phyloP scores from a whole-genome alignment of 2,888 invertebrate genomes.

The Panopea generosa region DNA sequence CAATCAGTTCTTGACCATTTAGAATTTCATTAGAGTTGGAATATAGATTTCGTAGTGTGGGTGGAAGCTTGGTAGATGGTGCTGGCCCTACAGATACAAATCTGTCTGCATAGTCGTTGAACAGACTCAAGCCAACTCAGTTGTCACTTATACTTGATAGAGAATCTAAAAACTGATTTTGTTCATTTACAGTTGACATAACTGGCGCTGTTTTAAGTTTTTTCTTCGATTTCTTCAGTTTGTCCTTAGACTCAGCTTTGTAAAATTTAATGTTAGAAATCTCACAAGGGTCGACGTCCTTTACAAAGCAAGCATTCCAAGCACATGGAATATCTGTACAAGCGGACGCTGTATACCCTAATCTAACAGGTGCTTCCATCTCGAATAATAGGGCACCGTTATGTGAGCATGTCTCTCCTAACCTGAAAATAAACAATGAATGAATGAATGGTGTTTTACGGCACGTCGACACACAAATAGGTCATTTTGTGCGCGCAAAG shows the following conservation, averaged over 20 bases:
- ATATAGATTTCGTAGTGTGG: conserved; percentile 1
- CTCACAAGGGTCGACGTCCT: conserved; percentile 12
- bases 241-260: conserved; percentile 6
- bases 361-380: conserved; percentile 33
- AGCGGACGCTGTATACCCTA: conserved; percentile 20
- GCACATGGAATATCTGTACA: conserved; percentile 35
- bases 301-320: conserved; percentile 32
- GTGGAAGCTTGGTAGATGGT: background rate
- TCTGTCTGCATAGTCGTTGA: conserved; percentile 12
- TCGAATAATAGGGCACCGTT: conserved; percentile 28
- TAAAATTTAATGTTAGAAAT: conserved; percentile 27
- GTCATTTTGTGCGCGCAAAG: too few species aligned
- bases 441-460: background rate
- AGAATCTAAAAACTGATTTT: background rate
- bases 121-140: conserved; percentile 24
- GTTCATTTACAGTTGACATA: conserved; percentile 16
- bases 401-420: conserved; percentile 37
- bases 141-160: background rate
- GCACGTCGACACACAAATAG: too few species aligned
- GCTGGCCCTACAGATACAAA: conserved; percentile 10
- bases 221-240: background rate
- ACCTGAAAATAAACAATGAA: conserved; percentile 14
- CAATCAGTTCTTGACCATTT: background rate
- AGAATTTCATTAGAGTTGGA: background rate
- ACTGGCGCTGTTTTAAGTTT: background rate